Evolutionary conservation across 2,797 vertebrate genomes (phyloP).

Genomic region (Sebastes itinus): DNA sequence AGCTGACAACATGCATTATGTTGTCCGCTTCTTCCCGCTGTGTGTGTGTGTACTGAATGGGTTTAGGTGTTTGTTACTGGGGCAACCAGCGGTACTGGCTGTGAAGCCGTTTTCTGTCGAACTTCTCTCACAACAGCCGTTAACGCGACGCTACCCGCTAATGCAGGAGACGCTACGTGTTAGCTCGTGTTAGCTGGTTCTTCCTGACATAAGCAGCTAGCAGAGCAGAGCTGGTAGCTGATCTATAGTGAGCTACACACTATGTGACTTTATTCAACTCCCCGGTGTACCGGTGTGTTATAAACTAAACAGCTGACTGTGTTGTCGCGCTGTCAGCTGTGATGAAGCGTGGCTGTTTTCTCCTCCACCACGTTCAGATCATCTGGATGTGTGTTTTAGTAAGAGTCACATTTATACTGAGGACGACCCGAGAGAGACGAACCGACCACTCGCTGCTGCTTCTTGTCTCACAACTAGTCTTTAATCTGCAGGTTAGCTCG

Average conservation of each 20-base stretch:
- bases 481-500: neutral
- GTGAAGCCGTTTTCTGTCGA: neutral
- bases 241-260: neutral
- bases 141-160: slow-evolving; percentile 50
- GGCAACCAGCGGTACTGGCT: no score
- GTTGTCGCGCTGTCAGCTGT: slow-evolving; percentile 2
- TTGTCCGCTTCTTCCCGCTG: neutral
- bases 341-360: neutral
- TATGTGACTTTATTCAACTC: neutral
- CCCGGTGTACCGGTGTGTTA: neutral
- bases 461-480: neutral
- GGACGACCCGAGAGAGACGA: slow-evolving; percentile 8
- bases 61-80: neutral
- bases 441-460: neutral
- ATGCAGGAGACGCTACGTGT: slow-evolving; percentile 3
- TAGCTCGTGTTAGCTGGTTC: slow-evolving; percentile 41
- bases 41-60: neutral
- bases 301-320: neutral
- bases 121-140: slow-evolving; percentile 40
- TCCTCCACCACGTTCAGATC: slow-evolving; percentile 17
- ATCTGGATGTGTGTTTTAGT: neutral
- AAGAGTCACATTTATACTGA: slow-evolving; percentile 20
- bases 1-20: slow-evolving; percentile 23
- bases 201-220: slow-evolving; percentile 23
- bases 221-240: neutral